These are phyloP conservation scores for Microctenopoma steveboyesi DNA, from an alignment of 2,797 vertebrate species.

Conservation along the genomic window DNA sequence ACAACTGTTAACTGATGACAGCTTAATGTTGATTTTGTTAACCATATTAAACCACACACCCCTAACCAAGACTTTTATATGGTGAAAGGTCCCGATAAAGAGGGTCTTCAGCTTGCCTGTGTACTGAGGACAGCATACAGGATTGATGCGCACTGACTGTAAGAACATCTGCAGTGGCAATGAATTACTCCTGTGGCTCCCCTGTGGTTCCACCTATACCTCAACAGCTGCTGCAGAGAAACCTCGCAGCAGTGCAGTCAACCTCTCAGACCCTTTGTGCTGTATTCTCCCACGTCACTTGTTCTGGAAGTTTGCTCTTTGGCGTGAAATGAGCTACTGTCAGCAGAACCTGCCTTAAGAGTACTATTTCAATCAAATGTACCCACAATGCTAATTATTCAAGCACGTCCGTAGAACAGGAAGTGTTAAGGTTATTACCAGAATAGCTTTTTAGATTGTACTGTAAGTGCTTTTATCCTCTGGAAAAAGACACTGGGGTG, in stretches of 20 bases:
- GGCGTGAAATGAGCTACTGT: conserved; percentile 3
- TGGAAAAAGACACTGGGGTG: conserved; percentile 3
- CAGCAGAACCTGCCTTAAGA: conserved; percentile 3
- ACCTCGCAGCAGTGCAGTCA: conserved; percentile 58
- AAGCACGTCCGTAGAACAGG: conserved; percentile 23
- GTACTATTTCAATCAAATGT: not conserved
- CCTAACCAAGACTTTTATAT: not conserved
- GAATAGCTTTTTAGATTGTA: conserved; percentile 14
- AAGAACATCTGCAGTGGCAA: conserved; percentile 76
- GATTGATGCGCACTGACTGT: conserved; percentile 69
- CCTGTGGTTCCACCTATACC: conserved; percentile 62
- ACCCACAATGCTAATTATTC: conserved; percentile 16
- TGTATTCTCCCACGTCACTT: not conserved
- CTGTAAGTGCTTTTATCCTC: conserved; percentile 20
- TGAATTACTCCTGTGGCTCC: conserved; percentile 71
- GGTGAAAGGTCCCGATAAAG: conserved; percentile 4
- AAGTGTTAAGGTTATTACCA: conserved; percentile 8
- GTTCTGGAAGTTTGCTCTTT: not conserved
- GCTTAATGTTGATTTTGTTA: not conserved
- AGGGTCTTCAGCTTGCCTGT: conserved; percentile 7
- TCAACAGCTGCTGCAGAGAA: conserved; percentile 64
- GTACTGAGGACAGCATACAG: conserved; percentile 34
- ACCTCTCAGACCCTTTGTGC: conserved; percentile 13
- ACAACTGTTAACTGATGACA: not conserved
- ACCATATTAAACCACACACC: not conserved